Base-by-base conservation (phyloP, 2,888 invertebrate genomes). In the Petrolisthes manimaculis region DNA sequence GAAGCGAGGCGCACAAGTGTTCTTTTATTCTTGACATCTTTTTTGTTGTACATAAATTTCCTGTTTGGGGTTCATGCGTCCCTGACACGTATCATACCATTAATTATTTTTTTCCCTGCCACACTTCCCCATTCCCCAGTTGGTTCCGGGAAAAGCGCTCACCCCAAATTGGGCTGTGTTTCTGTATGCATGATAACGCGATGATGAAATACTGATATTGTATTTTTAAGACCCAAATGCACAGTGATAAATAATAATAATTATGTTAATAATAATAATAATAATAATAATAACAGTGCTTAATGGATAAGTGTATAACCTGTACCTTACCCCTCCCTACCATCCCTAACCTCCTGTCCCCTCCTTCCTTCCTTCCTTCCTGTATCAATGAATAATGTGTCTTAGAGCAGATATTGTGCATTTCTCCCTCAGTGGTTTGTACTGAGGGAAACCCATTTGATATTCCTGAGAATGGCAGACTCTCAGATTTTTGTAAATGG, bases 401-500 rank as follows among this genome's bases (percentile, higher is more conserved):
- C 86, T 86, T 86, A 81, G 74, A 83, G 55, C 83, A 83, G 86
- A 82, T 75, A n/a, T 56, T 82, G 86, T 82, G 56, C 81, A 81
- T 82, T 86, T 86, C 53, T 54, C 55, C 18, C 67, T 69, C 85
- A 75, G 67, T 79, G 24, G 67, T 61, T 24, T 80, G 67, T 24
- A 53, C 85, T 79, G 53, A 18, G 84, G 51, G 84, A 79, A 54
- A 54, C 54, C 79, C 53, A 78, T 84, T 85, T 85, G 85, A 83
- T 83, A 87, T 83, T 69, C 71, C 18, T 79, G 79, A 87, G 83
- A 87, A 79, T 61, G n/a, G 51, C 24, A 61, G 51, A 24, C 82
- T 88, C 84, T 88, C 84, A 81, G n/a, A 75, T 84, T 86, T 81
- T 88, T 88, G 88, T 88, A 88, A 84, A 77, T 84, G 83, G 88